A percentile compares a stretch with the other conserved stretches of the same genome.
Evolutionary conservation across 2,888 invertebrate genomes (phyloP).

Genomic region (Heliconius sara): DNA sequence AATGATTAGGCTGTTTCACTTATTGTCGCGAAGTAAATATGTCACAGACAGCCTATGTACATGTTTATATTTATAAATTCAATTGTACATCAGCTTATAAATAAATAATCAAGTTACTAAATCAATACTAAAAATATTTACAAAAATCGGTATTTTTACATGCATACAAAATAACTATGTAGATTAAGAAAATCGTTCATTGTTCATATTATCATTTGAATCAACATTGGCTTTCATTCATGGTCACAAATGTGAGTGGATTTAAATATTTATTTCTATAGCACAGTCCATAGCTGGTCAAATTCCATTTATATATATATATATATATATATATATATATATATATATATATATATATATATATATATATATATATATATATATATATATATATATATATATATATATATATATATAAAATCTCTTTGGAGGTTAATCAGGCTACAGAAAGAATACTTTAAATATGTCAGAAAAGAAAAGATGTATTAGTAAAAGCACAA

Average conservation of each 20-base stretch:
- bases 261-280: not conserved
- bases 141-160: not conserved
- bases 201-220: slow-evolving; percentile 5
- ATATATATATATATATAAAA: no score
- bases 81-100: not conserved
- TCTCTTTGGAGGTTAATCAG: no score
- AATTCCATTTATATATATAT: not conserved
- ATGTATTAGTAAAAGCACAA: not conserved
- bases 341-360: no score
- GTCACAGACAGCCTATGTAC: not conserved
- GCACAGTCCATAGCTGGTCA: not conserved
- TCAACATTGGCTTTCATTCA: slow-evolving; percentile 4
- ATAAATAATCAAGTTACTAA: not conserved
- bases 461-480: not conserved
- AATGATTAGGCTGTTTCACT: not conserved
- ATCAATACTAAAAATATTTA: not conserved
- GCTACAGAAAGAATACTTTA: no score
- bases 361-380: not conserved
- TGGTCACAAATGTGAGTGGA: not conserved
- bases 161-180: not conserved
- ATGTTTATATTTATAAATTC: not conserved
- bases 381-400: no score
- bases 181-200: slow-evolving; percentile 1
- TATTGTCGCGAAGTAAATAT: not conserved
- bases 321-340: not conserved